Conservation (phyloP, 2,797 vertebrate genomes). For the Tangara arthus region DNA sequence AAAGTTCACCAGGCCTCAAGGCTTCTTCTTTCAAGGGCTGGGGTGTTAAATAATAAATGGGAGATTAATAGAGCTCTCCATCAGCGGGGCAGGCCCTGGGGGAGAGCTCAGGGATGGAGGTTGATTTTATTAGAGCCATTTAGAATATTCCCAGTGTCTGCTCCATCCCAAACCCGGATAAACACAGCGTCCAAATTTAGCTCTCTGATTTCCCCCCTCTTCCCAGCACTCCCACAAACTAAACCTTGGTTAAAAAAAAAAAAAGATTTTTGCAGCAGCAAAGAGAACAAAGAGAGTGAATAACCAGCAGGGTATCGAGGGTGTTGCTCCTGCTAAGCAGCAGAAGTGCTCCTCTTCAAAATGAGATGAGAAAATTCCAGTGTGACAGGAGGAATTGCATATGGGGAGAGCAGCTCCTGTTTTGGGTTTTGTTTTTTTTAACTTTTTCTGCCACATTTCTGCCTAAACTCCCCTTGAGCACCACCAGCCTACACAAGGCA, state of each 20-base stretch:
- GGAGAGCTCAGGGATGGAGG: background rate
- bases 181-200: background rate
- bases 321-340: background rate
- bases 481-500: too few relatives aligned
- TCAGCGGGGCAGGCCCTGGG: background rate
- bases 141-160: background rate
- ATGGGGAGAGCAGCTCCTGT: background rate
- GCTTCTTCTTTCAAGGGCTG: constrained; percentile 23
- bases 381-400: background rate
- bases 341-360: background rate
- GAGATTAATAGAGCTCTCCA: background rate
- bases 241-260: background rate
- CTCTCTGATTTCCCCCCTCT: background rate
- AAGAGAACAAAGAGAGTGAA: background rate
- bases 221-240: background rate
- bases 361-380: background rate
- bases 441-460: too few relatives aligned
- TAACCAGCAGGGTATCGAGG: background rate
- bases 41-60: constrained; percentile 63
- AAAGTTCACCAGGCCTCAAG: background rate
- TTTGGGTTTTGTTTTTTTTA: too few relatives aligned
- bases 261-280: background rate
- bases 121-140: constrained; percentile 39
- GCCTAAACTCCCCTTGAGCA: too few relatives aligned
- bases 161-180: background rate